phyloP scores from a whole-genome alignment of 2,113 vertebrate genomes.

The Onychostoma macrolepis region DNA sequence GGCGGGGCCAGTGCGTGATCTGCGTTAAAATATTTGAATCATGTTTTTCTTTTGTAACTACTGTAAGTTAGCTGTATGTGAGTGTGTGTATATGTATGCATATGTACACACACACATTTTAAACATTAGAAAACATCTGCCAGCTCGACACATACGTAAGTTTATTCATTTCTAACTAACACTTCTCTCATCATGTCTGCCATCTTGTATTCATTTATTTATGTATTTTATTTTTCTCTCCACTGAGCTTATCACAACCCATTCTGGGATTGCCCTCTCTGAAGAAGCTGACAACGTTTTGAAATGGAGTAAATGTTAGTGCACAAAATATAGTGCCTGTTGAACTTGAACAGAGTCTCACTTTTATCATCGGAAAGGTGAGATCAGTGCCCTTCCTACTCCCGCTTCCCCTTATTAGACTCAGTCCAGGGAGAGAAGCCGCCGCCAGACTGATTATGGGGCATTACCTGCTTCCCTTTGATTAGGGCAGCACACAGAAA shows the following conservation, averaged over 20 bases:
- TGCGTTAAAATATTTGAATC: too few relatives aligned
- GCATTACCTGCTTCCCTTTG: constrained; percentile 56
- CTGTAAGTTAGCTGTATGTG: too few relatives aligned
- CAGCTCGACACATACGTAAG: too few relatives aligned
- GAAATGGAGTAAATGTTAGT: neutral
- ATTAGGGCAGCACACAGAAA: constrained; percentile 40
- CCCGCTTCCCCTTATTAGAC: constrained; percentile 45
- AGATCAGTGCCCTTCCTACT: constrained; percentile 52
- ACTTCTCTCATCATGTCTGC: too few relatives aligned
- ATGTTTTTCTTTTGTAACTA: too few relatives aligned
- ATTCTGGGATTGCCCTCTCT: neutral
- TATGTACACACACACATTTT: too few relatives aligned
- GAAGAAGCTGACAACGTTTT: neutral
- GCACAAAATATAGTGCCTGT: neutral
- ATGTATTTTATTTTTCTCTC: too few relatives aligned
- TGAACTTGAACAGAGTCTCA: constrained; percentile 29
- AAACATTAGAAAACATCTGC: too few relatives aligned
- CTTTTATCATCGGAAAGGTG: constrained; percentile 52
- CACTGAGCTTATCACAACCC: neutral
- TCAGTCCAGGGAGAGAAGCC: constrained; percentile 34
- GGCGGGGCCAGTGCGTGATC: too few relatives aligned
- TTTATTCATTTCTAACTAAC: neutral
- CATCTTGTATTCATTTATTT: too few relatives aligned
- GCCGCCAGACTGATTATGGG: constrained; percentile 48
- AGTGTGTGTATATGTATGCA: too few relatives aligned